A percentile compares a stretch with the other conserved stretches of the same genome.
These are phyloP conservation scores for Pteromalus puparum DNA, from an alignment of 1,140 invertebrate genomes.

Conservation along the genomic window DNA sequence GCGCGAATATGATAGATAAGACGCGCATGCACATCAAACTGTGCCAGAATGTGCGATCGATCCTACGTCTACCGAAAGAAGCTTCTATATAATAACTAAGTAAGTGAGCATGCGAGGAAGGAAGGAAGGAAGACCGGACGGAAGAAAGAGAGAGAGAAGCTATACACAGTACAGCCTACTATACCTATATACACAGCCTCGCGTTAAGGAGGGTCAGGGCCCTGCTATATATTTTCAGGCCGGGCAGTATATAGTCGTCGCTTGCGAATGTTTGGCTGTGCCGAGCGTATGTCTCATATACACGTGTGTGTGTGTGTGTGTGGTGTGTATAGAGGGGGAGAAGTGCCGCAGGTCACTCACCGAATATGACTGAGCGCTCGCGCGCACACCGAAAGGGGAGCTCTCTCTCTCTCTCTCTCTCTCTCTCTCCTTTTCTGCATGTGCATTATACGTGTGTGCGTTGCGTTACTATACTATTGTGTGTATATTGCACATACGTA, in stretches of 20 bases:
- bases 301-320: background rate
- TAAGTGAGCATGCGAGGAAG: background rate
- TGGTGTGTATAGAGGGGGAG: background rate
- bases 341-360: constrained; percentile 71
- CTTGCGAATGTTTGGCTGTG: constrained; percentile 69
- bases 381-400: constrained; percentile 51
- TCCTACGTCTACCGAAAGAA: background rate
- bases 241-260: constrained; percentile 62
- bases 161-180: constrained; percentile 48
- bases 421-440: background rate
- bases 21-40: background rate
- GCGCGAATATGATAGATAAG: background rate
- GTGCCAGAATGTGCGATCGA: background rate
- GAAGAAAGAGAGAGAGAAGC: constrained; percentile 54
- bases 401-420: background rate
- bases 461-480: background rate
- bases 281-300: background rate
- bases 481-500: background rate
- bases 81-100: background rate
- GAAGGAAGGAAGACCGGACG: constrained; percentile 23
- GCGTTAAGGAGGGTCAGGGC: constrained; percentile 71
- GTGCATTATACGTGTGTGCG: background rate
- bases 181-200: background rate
- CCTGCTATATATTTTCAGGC: constrained; percentile 71
- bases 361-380: constrained; percentile 70